Evolutionary conservation across 2,888 invertebrate genomes (phyloP).

Genomic region (Mimachlamys varia): DNA sequence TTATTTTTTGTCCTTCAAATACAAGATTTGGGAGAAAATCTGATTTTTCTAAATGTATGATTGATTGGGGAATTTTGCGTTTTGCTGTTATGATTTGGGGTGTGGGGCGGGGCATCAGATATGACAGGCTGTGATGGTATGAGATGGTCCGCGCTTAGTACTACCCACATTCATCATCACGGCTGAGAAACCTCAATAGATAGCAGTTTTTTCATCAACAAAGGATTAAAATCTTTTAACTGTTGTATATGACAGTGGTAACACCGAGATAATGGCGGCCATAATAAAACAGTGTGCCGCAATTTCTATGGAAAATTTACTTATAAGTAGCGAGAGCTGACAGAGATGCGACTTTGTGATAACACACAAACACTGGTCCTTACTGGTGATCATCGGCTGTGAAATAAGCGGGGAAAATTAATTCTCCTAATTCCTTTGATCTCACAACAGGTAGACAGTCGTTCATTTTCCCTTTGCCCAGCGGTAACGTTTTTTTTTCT

Average conservation of each 20-base stretch:
- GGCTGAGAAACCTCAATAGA: neutral
- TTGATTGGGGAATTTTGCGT: neutral
- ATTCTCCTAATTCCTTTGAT: constrained; percentile 15
- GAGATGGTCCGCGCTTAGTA: neutral
- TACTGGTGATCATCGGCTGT: neutral
- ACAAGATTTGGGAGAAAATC: neutral
- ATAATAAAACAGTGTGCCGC: constrained; percentile 9
- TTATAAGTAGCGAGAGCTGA: neutral
- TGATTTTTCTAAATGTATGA: neutral
- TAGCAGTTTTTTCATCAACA: constrained; percentile 29
- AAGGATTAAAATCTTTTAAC: constrained; percentile 9
- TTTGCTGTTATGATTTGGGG: neutral
- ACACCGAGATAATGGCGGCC: neutral
- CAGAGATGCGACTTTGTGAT: constrained; percentile 23
- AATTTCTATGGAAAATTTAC: constrained; percentile 34
- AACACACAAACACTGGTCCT: constrained; percentile 5
- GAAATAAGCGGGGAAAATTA: constrained; percentile 29
- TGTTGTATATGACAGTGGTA: neutral
- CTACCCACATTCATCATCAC: neutral
- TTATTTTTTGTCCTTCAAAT: neutral
- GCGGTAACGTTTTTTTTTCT: constrained; percentile 16
- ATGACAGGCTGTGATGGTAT: neutral
- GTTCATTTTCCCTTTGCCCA: constrained; percentile 31
- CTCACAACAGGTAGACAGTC: constrained; percentile 4
- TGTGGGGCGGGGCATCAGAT: neutral